A percentile compares a stretch with the other conserved stretches of the same genome.
These are phyloP conservation scores for Bombus balteatus DNA, from an alignment of 1,140 invertebrate species.

Conservation along the genomic window DNA sequence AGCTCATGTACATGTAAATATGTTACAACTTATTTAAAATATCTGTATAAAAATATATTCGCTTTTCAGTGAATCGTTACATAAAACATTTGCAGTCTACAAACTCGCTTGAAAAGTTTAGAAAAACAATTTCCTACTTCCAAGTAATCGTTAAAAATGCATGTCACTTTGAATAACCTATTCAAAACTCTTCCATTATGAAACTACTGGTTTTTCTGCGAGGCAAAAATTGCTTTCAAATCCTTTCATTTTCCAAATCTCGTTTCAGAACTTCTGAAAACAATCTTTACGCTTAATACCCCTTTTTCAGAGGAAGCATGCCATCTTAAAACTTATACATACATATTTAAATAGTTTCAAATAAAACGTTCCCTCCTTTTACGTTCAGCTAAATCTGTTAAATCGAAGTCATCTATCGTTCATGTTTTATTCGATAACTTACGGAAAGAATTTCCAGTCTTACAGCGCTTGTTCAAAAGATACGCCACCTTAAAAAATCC, in stretches of 20 bases:
- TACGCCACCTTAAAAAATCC: neutral
- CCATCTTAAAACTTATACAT: neutral
- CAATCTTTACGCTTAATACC: neutral
- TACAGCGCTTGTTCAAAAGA: neutral
- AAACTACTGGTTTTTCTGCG: neutral
- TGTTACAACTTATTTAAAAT: too few relatives aligned
- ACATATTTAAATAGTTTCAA: neutral
- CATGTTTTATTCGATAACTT: neutral
- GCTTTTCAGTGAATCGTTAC: too few relatives aligned
- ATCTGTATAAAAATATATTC: too few relatives aligned
- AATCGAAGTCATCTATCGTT: neutral
- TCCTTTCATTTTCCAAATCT: neutral
- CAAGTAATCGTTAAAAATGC: neutral
- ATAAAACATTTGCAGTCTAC: too few relatives aligned
- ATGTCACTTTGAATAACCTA: neutral
- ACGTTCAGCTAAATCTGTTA: neutral
- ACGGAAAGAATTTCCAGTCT: conserved; percentile 2
- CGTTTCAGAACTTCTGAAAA: neutral
- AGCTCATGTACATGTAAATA: too few relatives aligned
- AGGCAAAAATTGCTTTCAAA: neutral
- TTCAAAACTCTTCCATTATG: neutral
- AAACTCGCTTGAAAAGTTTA: neutral
- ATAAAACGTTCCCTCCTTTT: neutral
- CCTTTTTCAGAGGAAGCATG: neutral
- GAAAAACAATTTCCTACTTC: neutral